Evolutionary conservation across 2,113 vertebrate genomes (phyloP).

Genomic region (Cyphomyrus discorhynchus): DNA sequence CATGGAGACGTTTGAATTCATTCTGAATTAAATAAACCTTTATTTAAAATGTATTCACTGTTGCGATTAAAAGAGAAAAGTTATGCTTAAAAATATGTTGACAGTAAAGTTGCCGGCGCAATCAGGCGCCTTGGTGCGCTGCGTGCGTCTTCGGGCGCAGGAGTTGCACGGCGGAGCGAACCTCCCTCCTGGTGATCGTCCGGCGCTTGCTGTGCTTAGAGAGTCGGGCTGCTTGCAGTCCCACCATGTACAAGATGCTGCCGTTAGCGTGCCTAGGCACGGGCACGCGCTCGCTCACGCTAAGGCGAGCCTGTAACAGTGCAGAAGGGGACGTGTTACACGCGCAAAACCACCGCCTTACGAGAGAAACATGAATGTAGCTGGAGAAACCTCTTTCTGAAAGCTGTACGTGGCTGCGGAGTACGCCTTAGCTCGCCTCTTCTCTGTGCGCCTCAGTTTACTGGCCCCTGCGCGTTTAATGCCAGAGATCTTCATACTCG

Average conservation of each 20-base stretch:
- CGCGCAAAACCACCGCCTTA: no score
- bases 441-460: slow-evolving; percentile 6
- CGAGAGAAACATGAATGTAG: not conserved
- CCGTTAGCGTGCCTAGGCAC: not conserved
- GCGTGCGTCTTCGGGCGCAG: slow-evolving; percentile 14
- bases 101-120: no score
- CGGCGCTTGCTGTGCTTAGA: slow-evolving; percentile 41
- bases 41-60: not conserved
- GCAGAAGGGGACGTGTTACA: not conserved
- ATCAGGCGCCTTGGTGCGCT: slow-evolving; percentile 4
- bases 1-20: not conserved
- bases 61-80: not conserved
- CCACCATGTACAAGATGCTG: slow-evolving; percentile 27
- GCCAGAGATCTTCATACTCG: slow-evolving; percentile 43
- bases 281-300: not conserved
- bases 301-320: not conserved
- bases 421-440: slow-evolving; percentile 21
- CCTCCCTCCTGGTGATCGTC: slow-evolving; percentile 46
- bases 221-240: slow-evolving; percentile 50
- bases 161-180: slow-evolving; percentile 38
- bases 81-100: no score
- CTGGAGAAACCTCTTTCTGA: slow-evolving; percentile 44
- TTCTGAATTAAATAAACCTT: not conserved
- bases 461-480: not conserved
- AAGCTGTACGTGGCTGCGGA: slow-evolving; percentile 38